Conservation (phyloP, 1,140 invertebrate genomes). For the Bombus sylvicola region DNA sequence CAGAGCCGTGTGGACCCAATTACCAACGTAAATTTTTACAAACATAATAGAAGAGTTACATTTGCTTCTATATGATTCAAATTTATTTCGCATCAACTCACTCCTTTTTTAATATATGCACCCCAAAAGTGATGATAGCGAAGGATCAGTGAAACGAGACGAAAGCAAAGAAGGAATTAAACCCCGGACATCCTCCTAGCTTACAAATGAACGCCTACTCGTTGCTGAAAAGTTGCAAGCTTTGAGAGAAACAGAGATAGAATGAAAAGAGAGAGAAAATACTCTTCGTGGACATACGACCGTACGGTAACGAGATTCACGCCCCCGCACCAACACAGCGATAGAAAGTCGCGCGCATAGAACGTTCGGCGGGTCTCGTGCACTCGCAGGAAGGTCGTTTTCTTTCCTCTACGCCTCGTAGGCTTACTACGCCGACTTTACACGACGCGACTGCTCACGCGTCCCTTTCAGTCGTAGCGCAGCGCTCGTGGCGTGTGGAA, state of each 20-base stretch:
- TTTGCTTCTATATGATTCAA: neutral
- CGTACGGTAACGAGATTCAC: neutral
- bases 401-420: constrained; percentile 69
- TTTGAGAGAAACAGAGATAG: neutral
- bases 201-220: constrained; percentile 4
- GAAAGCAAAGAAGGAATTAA: constrained; percentile 23
- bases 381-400: constrained; percentile 73
- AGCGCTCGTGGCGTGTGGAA: constrained; percentile 70
- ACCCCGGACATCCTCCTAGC: constrained; percentile 4
- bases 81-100: neutral
- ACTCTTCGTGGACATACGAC: constrained; percentile 41
- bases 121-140: neutral
- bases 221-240: constrained; percentile 31
- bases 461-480: constrained; percentile 71
- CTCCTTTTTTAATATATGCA: constrained; percentile 31
- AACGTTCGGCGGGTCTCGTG: constrained; percentile 20
- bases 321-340: constrained; percentile 56
- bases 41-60: neutral
- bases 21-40: neutral
- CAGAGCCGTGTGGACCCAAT: neutral
- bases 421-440: constrained; percentile 49
- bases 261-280: neutral
- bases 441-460: constrained; percentile 45
- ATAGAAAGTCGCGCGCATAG: constrained; percentile 20
- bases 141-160: neutral